Base-by-base conservation (phyloP, 2,113 vertebrate genomes). In the Calyptommatus sinebrachiatus region DNA sequence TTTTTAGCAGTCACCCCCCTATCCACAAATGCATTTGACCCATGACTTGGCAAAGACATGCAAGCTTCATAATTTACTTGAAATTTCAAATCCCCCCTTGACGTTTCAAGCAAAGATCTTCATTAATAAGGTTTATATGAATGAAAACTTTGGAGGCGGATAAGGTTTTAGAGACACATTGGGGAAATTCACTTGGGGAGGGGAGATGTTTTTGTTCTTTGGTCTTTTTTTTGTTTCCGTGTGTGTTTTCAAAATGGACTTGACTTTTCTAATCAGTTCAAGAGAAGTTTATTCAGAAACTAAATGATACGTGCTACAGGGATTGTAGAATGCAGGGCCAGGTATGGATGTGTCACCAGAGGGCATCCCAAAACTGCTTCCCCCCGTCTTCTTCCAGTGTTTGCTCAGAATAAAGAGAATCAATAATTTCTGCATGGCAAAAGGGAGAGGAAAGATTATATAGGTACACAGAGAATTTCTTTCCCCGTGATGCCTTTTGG, bases 91-190 rank as follows among this genome's bases (percentile, higher is more conserved):
- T 92, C 88, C 92, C 89, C 93, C 91, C 91, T 87, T 94, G 94
- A 94, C 94, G 86, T 91, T 95, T 91, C 93, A 95, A 94, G 93
- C 93, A 94, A 95, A 94, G 90, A 93, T 94, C 93, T 95, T 94
- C 94, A 95, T 95, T 95, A 95, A 95, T 94, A 94, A 94, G 92
- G 92, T 95, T 95, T 95, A 95, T 94, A 92, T 93, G 93, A 95
- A 95, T 95, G 93, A 95, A 94, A 95, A 95, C 92, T 93, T 95
- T 94, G 94, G 93, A 95, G 94, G 90, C 88, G 91, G 93, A 90
- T 93, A 93, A 86, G 87, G 90, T 92, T 93, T 90, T 87, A 78
- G 79, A 75, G 81, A 81, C 75, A 88, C 75, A 66, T 91, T 88
- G 67, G n/a, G 74, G 77, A 85, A 81, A 84, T 12, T 16, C 18